Evolutionary conservation across 2,797 vertebrate genomes (phyloP), one percentile per base, ranked within the genome.

Genomic region (Oryzias sinensis): DNA sequence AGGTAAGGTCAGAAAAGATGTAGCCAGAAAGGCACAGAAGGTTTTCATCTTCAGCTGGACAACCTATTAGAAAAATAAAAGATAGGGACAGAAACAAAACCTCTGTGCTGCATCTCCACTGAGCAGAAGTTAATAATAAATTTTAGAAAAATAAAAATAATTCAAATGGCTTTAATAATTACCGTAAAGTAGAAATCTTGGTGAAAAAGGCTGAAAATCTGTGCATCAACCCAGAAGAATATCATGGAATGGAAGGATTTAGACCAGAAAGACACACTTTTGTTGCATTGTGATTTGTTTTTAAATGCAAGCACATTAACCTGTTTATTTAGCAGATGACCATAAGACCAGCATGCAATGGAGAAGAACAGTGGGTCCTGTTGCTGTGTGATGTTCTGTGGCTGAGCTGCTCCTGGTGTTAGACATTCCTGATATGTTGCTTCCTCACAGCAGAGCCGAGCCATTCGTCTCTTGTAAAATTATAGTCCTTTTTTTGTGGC

Each of bases 111-210:
- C 47, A 11, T 41, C 53, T 53, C 57, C 6, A 22, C 1, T 22
- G 56, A 51, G 53, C 0, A 5, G 2, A n/a, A 42, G 57, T 54
- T 63, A 62, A 65, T 59, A 70, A 74, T 56, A 49, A 49, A 70
- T 22, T 5, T 15, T 16, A 33, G 40, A 47, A 56, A 41, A 14
- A 25, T n/a, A 56, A 24, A 20, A 43, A 49, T 49, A 47, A 41
- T 51, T 70, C 25, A 65, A 43, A 64, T 2, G 29, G 33, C 3
- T 67, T 14, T 20, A 18, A 46, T 52, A 17, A 59, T 49, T 72
- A n/a, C n/a, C n/a, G n/a, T n/a, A 37, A 63, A 56, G 29, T 44
- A 42, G 50, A 60, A 58, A 48, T 9, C 6, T 43, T 6, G 25
- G 51, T 40, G 6, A 4, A 49, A 55, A 48, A 41, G 2, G 51